Base-by-base conservation (phyloP, 2,888 invertebrate genomes). In the Drosophila anceps region DNA sequence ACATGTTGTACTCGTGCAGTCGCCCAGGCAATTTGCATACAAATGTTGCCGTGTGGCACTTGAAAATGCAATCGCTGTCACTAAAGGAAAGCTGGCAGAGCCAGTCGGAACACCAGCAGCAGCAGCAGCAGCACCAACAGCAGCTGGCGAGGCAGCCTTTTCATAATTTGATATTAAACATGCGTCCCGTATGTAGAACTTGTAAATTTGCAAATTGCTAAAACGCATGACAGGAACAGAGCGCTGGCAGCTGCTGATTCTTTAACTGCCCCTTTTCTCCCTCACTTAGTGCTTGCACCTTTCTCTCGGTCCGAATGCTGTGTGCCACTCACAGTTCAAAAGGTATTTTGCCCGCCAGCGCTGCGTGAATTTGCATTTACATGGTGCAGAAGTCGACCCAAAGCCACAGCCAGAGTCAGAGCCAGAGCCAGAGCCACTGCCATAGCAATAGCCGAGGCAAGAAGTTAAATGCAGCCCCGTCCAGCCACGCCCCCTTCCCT, bases 11-110 rank as follows among this genome's bases (percentile, higher is more conserved):
- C 81, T 79, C 75, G 81, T 86, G 89, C 89, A 85, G 68, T 89
- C 73, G 72, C 65, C 82, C 63, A 67, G 65, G 82, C 85, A 84
- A 84, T 84, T 84, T 84, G 84, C 84, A 84, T 84, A 89, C 82
- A 84, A 84, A 84, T 84, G 85, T 89, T 87, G 90, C 90, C 82
- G 89, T 84, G 84, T 77, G 87, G 88, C 84, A 87, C 84, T 86
- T 81, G 84, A 73, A 68, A 81, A 64, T 67, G 84, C 72, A 81
- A 70, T 75, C 67, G 74, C 83, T 82, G 84, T 79, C 80, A 72
- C 80, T 83, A 63, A 59, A 66, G 60, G 63, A 53, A 61, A 67
- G 54, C 60, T 24, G 29, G 39, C 55, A 53, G 51, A 29, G 55
- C 4, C 54, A 44, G 9, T n/a, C 9, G 27, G 5, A n/a, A 5